Conservation (phyloP, 2,888 invertebrate genomes). For the Drosophila anomalata region DNA sequence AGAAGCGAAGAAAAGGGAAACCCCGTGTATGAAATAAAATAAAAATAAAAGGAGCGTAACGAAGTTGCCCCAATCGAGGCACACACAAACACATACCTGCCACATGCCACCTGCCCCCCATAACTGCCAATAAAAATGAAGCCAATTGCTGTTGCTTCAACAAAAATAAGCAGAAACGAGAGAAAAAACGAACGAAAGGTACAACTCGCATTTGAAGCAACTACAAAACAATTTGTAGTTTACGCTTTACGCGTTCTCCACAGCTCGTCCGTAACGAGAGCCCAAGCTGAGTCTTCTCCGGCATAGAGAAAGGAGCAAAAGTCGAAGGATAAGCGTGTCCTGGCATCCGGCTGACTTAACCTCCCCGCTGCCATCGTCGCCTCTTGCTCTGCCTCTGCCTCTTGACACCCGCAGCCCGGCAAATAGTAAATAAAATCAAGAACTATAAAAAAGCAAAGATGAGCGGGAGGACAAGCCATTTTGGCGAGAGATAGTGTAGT, state of each 20-base stretch:
- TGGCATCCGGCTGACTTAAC: constrained; percentile 41
- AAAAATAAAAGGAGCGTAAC: constrained; percentile 60
- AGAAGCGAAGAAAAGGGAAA: constrained; percentile 13
- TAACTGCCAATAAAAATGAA: constrained; percentile 72
- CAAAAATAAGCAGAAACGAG: constrained; percentile 26
- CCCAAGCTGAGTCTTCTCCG: constrained; percentile 2
- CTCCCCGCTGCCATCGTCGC: constrained; percentile 1
- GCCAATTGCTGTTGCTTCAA: constrained; percentile 66
- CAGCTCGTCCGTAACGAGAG: constrained; percentile 36
- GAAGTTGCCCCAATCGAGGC: constrained; percentile 58
- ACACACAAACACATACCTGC: constrained; percentile 8
- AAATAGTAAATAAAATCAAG: constrained; percentile 76
- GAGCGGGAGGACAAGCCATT: background rate
- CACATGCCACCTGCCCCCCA: constrained; percentile 36
- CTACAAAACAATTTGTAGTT: constrained; percentile 71
- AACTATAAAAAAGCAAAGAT: constrained; percentile 60
- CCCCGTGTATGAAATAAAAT: constrained; percentile 34
- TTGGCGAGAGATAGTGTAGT: no score
- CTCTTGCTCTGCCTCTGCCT: background rate
- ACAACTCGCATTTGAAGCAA: constrained; percentile 37
- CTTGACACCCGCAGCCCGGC: constrained; percentile 33
- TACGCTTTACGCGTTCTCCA: constrained; percentile 61
- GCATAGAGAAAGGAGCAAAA: background rate
- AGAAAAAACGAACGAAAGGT: background rate
- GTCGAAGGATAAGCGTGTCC: constrained; percentile 45